Evolutionary conservation across 2,113 vertebrate species (phyloP), one percentile per base, ranked within the genome.

Genomic region (Forbesichthys papilliferus): DNA sequence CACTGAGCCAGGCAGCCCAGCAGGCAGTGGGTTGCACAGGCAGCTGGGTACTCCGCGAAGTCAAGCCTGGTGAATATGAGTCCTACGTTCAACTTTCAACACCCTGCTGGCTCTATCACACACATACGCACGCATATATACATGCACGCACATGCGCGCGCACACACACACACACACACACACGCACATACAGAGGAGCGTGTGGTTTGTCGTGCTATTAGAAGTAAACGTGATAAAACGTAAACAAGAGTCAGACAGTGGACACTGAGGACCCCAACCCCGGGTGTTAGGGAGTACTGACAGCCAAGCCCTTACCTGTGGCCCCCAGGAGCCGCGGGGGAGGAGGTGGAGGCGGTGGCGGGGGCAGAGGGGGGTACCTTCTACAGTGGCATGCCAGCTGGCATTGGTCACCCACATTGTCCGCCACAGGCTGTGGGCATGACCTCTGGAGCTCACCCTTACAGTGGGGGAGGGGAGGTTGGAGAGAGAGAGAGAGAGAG

Each of bases 401-500:
- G 90, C 95, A 97, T 86, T 90, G 94, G 82, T 95, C 93, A n/a
- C 93, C 93, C 89, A 92, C 91, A 85, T 93, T 92, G 73, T 95
- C 93, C 71, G 83, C 90, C 91, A 90, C 90, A 76, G 92, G 91
- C 89, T 89, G 96, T 83, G 94, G 94, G 85, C 96, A 98, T 92
- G 95, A 95, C 90, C 94, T 96, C 94, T 98, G 96, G 82, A 95
- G 93, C 84, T 98, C 96, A 71, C 92, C 95, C 77, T 93, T 91
- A 81, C 94, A 91, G 86, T 92, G 88, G 84, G 79, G 59, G 84
- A 75, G 67, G 81, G 86, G 64, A 27, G 27, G 27, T 27, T 27
- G 48, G 65, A 42, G 58, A 5, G 74, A 71, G 83, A 79, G 87
- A 85, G 79, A 62, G 81, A 77, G 67, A 83, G 85, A 63, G 36